phyloP scores from a whole-genome alignment of 2,113 vertebrate genomes.

The Glaucidium brasilianum region DNA sequence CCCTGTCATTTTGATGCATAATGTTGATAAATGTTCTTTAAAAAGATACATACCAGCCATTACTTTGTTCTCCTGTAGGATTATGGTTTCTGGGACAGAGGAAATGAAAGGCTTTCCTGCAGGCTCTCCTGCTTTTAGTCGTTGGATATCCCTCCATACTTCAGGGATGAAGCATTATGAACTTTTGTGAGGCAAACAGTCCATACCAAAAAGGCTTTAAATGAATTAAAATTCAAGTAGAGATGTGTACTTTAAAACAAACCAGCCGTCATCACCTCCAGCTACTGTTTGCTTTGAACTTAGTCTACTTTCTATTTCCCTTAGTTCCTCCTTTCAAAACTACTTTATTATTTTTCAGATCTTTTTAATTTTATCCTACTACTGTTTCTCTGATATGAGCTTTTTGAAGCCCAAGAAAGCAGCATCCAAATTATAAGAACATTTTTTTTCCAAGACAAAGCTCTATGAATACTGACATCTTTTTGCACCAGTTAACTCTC shows the following conservation, averaged over 20 bases:
- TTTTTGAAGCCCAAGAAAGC: not conserved
- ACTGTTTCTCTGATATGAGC: not conserved
- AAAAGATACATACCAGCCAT: constrained; percentile 35
- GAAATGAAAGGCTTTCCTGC: constrained; percentile 70
- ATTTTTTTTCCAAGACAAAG: not conserved
- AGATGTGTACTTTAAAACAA: constrained; percentile 23
- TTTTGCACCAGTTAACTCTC: not conserved
- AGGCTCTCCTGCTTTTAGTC: constrained; percentile 21
- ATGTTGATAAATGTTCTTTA: not conserved
- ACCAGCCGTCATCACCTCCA: constrained; percentile 25
- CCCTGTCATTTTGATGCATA: constrained; percentile 10
- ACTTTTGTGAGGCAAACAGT: not conserved
- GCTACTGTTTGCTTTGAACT: constrained; percentile 43
- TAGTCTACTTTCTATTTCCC: constrained; percentile 17
- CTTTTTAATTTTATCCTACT: constrained; percentile 1
- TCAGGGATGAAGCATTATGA: not conserved
- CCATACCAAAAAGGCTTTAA: not conserved
- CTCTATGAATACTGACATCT: not conserved
- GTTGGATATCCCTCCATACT: constrained; percentile 11
- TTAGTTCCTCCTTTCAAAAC: constrained; percentile 30
- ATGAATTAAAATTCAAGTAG: constrained; percentile 17
- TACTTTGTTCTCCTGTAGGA: constrained; percentile 41
- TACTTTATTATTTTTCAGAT: constrained; percentile 24
- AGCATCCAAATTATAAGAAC: not conserved
- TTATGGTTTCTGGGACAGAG: constrained; percentile 56